phyloP scores from a whole-genome alignment of 2,113 vertebrate genomes.

The Elanus axillaris region DNA sequence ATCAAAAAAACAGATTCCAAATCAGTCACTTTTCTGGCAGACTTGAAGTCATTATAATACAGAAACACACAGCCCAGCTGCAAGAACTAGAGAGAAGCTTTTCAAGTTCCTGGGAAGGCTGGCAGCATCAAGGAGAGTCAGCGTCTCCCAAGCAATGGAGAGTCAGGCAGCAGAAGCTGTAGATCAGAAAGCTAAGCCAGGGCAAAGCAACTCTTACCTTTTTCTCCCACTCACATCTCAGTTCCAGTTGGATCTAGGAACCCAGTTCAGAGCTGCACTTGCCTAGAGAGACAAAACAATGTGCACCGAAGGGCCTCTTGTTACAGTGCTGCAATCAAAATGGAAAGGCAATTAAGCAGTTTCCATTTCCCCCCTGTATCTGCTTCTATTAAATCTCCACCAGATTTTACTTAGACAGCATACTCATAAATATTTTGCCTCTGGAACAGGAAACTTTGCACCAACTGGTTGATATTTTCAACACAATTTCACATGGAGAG shows the following conservation, averaged over 20 bases:
- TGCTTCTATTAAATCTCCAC: not conserved
- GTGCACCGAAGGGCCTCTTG: not conserved
- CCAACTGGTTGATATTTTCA: not conserved
- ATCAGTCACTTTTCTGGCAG: not conserved
- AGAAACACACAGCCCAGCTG: not conserved
- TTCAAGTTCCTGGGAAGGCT: not conserved
- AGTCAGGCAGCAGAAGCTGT: not conserved
- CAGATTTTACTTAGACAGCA: not conserved
- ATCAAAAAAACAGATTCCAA: not conserved
- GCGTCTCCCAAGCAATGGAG: fast-evolving
- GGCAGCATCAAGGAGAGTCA: not conserved
- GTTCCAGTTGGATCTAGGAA: not conserved
- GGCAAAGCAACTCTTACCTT: not conserved
- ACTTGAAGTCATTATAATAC: not conserved
- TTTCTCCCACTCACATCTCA: not conserved
- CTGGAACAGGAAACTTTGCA: not conserved
- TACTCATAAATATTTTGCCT: not conserved
- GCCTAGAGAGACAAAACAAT: not conserved
- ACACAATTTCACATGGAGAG: not conserved
- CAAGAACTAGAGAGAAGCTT: not conserved
- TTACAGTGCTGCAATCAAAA: not conserved
- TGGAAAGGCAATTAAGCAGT: not conserved
- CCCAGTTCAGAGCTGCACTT: not conserved
- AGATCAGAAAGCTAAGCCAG: not conserved
- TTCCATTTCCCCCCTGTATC: not conserved